These are phyloP conservation scores for Forbesichthys agassizii DNA, from an alignment of 2,113 vertebrate species.

Conservation along the genomic window DNA sequence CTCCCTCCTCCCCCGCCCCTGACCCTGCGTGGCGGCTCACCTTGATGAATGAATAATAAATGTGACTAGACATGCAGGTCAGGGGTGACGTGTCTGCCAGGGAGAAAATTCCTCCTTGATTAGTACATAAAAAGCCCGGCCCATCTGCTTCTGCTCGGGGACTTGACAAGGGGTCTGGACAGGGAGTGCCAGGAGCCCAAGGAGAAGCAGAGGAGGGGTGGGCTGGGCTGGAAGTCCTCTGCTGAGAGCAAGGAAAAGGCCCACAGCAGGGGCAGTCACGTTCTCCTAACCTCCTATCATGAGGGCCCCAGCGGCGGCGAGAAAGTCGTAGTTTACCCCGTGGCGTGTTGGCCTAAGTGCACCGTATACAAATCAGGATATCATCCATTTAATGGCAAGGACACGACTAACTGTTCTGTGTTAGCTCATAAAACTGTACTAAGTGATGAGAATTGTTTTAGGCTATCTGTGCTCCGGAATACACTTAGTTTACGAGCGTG, in stretches of 20 bases:
- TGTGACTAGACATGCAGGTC: slow-evolving; percentile 75
- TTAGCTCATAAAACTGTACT: slow-evolving; percentile 22
- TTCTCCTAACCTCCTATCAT: slow-evolving; percentile 54
- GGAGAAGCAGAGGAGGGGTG: slow-evolving; percentile 20
- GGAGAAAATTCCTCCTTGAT: slow-evolving; percentile 80
- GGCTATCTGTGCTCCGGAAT: slow-evolving; percentile 14
- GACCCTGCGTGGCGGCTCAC: slow-evolving; percentile 68
- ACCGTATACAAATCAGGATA: slow-evolving; percentile 51
- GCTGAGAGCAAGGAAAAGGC: slow-evolving; percentile 49
- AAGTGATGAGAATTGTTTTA: slow-evolving; percentile 33
- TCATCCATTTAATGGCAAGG: slow-evolving; percentile 22
- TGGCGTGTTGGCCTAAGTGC: slow-evolving; percentile 32
- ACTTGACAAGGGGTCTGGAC: slow-evolving; percentile 65
- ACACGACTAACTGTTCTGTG: slow-evolving; percentile 30
- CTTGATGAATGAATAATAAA: slow-evolving; percentile 79
- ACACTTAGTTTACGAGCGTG: slow-evolving; percentile 16
- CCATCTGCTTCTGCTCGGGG: slow-evolving; percentile 74
- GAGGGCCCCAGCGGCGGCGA: slow-evolving; percentile 31
- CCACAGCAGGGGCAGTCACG: slow-evolving; percentile 47
- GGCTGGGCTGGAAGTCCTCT: slow-evolving; percentile 30
- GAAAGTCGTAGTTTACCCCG: slow-evolving; percentile 37
- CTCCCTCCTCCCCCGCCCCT: slow-evolving; percentile 30
- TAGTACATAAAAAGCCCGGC: slow-evolving; percentile 76
- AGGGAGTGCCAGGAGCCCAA: slow-evolving; percentile 60
- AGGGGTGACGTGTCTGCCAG: slow-evolving; percentile 77